These are phyloP conservation scores for Anhinga anhinga DNA, from an alignment of 2,113 vertebrate species.

Conservation along the genomic window DNA sequence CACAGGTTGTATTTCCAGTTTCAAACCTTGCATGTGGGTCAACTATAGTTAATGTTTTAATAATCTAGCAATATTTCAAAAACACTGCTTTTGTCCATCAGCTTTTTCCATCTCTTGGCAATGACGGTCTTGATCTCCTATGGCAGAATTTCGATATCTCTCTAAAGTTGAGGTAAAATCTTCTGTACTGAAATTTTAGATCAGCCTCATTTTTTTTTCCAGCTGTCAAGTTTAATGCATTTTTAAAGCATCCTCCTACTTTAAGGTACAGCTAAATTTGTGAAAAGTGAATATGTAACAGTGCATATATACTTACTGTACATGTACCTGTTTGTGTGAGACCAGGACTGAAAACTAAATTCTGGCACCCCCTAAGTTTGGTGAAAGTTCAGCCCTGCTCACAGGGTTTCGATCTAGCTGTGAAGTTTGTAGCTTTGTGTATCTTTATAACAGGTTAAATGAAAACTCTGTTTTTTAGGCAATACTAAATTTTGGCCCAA, in stretches of 20 bases:
- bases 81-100: neutral
- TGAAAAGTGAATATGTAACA: neutral
- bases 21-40: neutral
- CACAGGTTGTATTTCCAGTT: neutral
- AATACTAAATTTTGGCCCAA: neutral
- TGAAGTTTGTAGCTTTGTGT: neutral
- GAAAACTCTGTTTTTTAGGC: neutral
- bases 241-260: constrained; percentile 27
- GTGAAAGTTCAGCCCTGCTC: neutral
- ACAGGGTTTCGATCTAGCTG: neutral
- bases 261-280: neutral
- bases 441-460: neutral
- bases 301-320: neutral
- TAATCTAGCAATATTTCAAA: neutral
- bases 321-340: neutral
- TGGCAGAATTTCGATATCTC: neutral
- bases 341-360: neutral
- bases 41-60: neutral
- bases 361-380: neutral
- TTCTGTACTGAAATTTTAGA: neutral
- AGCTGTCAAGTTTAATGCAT: neutral
- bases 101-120: neutral
- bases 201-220: neutral
- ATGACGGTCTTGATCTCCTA: neutral
- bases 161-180: neutral